Base-by-base conservation (phyloP, 2,113 vertebrate genomes). In the Phrynosoma blainvillii region DNA sequence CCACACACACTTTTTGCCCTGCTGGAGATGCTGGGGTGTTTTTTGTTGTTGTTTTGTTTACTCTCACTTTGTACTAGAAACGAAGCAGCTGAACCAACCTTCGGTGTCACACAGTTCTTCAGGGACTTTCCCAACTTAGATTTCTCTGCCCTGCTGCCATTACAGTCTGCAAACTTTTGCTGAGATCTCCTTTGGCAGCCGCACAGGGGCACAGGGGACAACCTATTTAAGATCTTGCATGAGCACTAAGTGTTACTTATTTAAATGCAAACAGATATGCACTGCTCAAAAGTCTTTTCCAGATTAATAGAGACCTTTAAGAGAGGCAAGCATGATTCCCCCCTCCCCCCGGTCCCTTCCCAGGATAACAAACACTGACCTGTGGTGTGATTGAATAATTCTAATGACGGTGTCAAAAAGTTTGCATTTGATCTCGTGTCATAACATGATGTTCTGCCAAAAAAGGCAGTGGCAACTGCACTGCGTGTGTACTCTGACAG, bases 381-480 rank as follows among this genome's bases (percentile, higher is more conserved):
- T 85, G 25, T 40, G 66, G 70, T 76, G 20, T 42, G 66, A 73
- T 78, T 76, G 70, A 82, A 70, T 65, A 30, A 91, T 84, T 92
- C 82, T 25, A 88, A 83, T 82, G 71, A 76, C 13, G 18, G 13
- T 21, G 21, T 74, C 83, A 59, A 84, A 68, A 4, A 84, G 87
- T 74, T 87, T 86, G 87, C 82, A 84, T 91, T 77, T 80, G 77
- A 71, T 89, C 87, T 82, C 54, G 10, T 93, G 42, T 93, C 89
- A 40, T 94, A 88, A 94, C 93, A 89, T 4, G 18, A 87, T 89
- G 92, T 94, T 89, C 94, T 93, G 92, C 89, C 95, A 94, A 86
- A 94, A 86, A 86, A 10, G n/a, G 89, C 77, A 83, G 40, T 12
- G 78, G 36, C 93, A 88, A 91, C 87, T 84, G 59, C 87, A 90